These are phyloP conservation scores for Vicugna pacos DNA, from an alignment of 2,113 vertebrate species.

Conservation along the genomic window DNA sequence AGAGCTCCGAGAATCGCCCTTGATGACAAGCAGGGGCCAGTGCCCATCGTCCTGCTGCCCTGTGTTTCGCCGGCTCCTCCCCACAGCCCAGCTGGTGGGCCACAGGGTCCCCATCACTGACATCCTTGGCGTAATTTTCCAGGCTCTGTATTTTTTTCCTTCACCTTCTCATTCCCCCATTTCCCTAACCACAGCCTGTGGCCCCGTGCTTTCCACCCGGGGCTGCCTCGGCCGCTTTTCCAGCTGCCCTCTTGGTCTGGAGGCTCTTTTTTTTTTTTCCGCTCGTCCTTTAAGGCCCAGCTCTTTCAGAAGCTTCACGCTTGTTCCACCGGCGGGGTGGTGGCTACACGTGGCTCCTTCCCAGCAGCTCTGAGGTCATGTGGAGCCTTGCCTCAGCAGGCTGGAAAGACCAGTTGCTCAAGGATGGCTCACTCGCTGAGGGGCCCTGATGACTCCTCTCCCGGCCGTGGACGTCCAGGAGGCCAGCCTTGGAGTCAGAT, in stretches of 20 bases:
- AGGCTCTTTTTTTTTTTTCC: too few species aligned
- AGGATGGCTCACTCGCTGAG: rapidly evolving
- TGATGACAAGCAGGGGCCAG: neutral
- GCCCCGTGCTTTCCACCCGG: rapidly evolving
- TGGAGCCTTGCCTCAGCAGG: neutral
- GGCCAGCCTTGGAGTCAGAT: rapidly evolving
- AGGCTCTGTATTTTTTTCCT: rapidly evolving
- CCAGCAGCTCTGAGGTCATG: rapidly evolving
- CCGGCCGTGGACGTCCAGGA: rapidly evolving
- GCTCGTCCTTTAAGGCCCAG: neutral
- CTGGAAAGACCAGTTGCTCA: neutral
- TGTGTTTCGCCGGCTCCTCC: rapidly evolving
- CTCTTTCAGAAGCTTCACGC: neutral
- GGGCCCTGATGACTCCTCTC: rapidly evolving
- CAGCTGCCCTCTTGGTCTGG: neutral
- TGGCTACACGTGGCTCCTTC: rapidly evolving
- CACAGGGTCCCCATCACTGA: neutral
- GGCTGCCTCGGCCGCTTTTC: neutral
- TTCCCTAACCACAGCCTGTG: neutral
- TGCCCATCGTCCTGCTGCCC: too few species aligned
- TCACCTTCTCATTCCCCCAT: rapidly evolving
- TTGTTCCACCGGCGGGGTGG: neutral
- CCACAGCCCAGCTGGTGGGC: neutral
- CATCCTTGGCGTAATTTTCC: neutral
- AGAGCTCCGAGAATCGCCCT: too few species aligned